Conservation (phyloP, 2,797 vertebrate species). For the Danio kyathit region DNA sequence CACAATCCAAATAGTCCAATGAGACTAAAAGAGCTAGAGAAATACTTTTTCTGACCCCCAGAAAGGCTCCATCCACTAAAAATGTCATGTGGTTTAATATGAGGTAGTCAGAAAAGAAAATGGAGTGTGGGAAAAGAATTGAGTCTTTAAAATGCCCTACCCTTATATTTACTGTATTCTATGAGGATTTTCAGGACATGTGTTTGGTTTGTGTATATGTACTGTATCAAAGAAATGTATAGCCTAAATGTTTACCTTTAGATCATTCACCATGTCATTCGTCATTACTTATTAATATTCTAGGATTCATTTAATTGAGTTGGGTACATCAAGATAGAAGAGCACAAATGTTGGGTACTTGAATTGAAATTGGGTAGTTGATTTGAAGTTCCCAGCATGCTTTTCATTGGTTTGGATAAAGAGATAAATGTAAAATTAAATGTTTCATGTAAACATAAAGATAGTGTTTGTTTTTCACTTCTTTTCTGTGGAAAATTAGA, state of each 20-base stretch:
- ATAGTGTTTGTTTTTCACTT: too few species aligned
- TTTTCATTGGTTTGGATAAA: too few species aligned
- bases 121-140: conserved; percentile 34
- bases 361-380: too few species aligned
- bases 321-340: neutral
- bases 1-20: conserved; percentile 40
- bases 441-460: too few species aligned
- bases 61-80: conserved; percentile 26
- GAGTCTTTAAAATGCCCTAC: neutral
- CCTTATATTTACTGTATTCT: neutral
- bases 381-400: too few species aligned
- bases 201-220: neutral
- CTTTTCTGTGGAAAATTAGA: too few species aligned
- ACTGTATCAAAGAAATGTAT: neutral
- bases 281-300: too few species aligned
- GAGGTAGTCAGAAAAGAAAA: neutral
- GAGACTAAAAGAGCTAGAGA: conserved; percentile 32
- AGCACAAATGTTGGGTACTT: neutral
- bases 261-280: neutral
- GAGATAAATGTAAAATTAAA: too few species aligned
- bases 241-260: neutral
- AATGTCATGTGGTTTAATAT: conserved; percentile 29
- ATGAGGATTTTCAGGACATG: neutral
- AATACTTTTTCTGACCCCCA: conserved; percentile 32
- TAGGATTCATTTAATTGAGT: neutral